Base-by-base conservation (phyloP, 1,140 invertebrate species). In the Cydia strobilella region DNA sequence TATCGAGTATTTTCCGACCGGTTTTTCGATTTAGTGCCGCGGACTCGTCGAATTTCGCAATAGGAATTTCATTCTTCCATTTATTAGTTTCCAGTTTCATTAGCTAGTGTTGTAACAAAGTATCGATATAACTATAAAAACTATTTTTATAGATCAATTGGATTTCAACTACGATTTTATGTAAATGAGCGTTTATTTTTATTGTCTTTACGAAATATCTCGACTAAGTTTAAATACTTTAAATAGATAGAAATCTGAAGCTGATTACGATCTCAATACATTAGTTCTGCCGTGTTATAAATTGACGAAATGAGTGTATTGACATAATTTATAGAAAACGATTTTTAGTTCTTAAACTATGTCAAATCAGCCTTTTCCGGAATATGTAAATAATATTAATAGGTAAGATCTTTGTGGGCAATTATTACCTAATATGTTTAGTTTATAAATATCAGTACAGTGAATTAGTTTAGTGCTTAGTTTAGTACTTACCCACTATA, bases 31-130 rank as follows among this genome's bases (percentile, higher is more conserved):
- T 51, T 42, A 25, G 63, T 25, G 45, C 39, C 63, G 75, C 74
- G 59, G 62, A 59, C 74, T 77, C 59, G 77, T 83, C 80, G 78
- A 84, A 83, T 83, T 86, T 85, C 74, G 82, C 80, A 85, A 84
- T 76, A 77, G 65, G 31, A 7, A 35, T 69, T 69, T 69, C 77
- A 77, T 81, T 79, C 77, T 77, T 79, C 65, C 76, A 77, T 79
- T 78, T 77, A 79, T 72, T 73, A 74, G 42, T 75, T 59, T 72
- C 65, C 35, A 75, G 51, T 69, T 66, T 69, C 7, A 66, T 74
- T 69, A 45, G 51, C 25, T 31, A 72, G 66, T 35, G 65, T n/a
- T 69, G 65, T 59, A 23, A 59, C 18, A 1, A 42, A 18, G 31
- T 18, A 69, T 69, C 65, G 65, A 69, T 69, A 69, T 6, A 69